Percentiles rank a stretch among this genome's conserved stretches.
Conservation (phyloP, 1,140 invertebrate species). For the Meloidogyne floridensis region DNA sequence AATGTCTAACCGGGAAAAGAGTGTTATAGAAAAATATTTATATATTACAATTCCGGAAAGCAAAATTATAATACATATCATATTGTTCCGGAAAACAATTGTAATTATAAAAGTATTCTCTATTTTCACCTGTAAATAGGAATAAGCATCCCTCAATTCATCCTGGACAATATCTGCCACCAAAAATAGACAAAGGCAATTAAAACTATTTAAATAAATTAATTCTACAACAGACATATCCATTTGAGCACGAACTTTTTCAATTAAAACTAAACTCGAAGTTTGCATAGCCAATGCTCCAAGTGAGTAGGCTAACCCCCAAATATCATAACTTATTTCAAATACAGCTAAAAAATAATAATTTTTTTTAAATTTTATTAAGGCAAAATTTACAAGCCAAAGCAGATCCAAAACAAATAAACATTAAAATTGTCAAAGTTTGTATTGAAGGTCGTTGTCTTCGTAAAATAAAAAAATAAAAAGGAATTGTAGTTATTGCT, state of each 20-base stretch:
- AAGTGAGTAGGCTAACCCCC: constrained; percentile 67
- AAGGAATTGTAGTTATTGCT: constrained; percentile 68
- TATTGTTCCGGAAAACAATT: no score
- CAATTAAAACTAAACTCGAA: constrained; percentile 69
- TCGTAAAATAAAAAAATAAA: constrained; percentile 63
- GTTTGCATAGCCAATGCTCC: constrained; percentile 69
- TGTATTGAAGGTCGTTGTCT: constrained; percentile 52
- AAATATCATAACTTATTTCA: constrained; percentile 68
- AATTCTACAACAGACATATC: constrained; percentile 33
- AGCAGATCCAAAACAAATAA: constrained; percentile 44
- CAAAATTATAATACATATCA: no score
- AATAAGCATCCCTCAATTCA: constrained; percentile 51
- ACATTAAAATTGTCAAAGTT: constrained; percentile 27
- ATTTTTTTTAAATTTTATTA: background rate
- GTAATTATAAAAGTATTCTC: no score
- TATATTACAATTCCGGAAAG: no score
- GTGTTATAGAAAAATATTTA: no score
- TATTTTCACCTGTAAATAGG: constrained; percentile 34
- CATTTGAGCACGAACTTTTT: constrained; percentile 58
- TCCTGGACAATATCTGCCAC: constrained; percentile 55
- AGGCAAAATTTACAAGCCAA: constrained; percentile 38
- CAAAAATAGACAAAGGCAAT: constrained; percentile 49
- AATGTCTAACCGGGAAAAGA: no score
- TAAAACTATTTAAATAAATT: constrained; percentile 53
- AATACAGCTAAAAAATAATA: constrained; percentile 57